Conservation (phyloP, 2,113 vertebrate species). For the Setophaga petechia region DNA sequence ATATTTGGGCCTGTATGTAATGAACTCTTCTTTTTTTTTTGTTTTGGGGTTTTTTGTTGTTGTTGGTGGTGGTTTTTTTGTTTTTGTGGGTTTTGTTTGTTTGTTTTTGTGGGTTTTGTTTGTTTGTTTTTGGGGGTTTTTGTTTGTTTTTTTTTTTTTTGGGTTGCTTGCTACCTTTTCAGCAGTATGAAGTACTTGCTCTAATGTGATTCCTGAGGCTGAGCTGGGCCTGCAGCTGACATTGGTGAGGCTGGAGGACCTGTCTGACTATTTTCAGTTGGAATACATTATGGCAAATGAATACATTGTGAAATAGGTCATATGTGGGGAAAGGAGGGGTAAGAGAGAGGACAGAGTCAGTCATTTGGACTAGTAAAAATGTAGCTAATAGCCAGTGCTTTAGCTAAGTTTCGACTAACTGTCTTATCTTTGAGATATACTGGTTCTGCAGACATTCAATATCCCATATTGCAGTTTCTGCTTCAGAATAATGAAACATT, state of each 20-base stretch:
- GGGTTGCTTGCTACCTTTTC: neutral
- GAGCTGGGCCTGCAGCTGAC: neutral
- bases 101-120: too few relatives aligned
- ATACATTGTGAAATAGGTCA: neutral
- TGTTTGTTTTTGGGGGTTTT: neutral
- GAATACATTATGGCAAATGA: neutral
- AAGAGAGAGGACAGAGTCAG: neutral
- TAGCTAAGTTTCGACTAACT: neutral
- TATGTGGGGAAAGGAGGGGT: neutral
- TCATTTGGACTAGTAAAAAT: neutral
- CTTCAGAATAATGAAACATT: neutral
- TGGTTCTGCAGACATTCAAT: neutral
- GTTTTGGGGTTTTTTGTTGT: too few relatives aligned
- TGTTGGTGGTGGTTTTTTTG: too few relatives aligned
- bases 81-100: too few relatives aligned
- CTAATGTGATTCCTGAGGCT: neutral
- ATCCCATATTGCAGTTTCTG: neutral
- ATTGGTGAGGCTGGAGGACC: neutral
- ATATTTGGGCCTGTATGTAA: neutral
- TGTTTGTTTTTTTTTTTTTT: too few relatives aligned
- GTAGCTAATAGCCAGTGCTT: neutral
- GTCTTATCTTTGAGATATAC: neutral
- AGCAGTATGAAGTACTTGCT: neutral
- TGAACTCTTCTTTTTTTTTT: neutral
- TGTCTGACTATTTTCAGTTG: neutral